Evolutionary conservation across 2,113 vertebrate species (phyloP), one percentile per base, ranked within the genome.

Genomic region (Mola mola): DNA sequence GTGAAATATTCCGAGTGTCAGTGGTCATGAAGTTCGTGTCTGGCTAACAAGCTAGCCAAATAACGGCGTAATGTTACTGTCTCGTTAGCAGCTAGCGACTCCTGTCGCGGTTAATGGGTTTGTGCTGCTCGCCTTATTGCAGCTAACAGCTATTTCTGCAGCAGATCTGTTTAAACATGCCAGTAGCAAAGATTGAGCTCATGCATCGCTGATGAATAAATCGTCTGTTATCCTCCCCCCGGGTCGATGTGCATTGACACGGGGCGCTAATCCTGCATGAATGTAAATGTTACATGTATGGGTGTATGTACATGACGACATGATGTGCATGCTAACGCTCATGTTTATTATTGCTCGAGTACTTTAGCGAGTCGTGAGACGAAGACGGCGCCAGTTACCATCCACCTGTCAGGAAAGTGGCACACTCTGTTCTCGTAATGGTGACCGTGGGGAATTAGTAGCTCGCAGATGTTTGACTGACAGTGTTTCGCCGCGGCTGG

Each of bases 31-130:
- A 89, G 86, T 90, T 89, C 64, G 78, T 55, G 77, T 80, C 53
- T 72, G 82, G 87, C 89, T 86, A 87, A 85, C 84, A 28, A 71
- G 89, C 87, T 88, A 90, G 84, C 83, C 67, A 67, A 70, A 83
- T 73, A 81, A 69, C 61, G 67, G 66, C 71, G 36, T 72, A 72
- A 53, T 53, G 79, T 71, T 61, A 56, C 66, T 29, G 78, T 69
- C 58, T 81, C 55, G 79, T 75, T 81, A 89, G 84, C 86, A 69
- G 69, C 83, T 81, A 82, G 76, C 76, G 2, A 66, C 52, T 55
- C 36, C 19, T 50, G 22, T 10, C n/a, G 44, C 13, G 42, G 24
- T 12, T 34, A 60, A 41, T 3, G 28, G n/a, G 3, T 68, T 52
- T 49, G 1, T 20, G 20, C 1, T 16, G 21, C 0, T 15, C 20